A percentile compares a stretch with the other conserved stretches of the same genome.
Conservation (phyloP, 2,888 invertebrate species). For the Congeria kusceri region DNA sequence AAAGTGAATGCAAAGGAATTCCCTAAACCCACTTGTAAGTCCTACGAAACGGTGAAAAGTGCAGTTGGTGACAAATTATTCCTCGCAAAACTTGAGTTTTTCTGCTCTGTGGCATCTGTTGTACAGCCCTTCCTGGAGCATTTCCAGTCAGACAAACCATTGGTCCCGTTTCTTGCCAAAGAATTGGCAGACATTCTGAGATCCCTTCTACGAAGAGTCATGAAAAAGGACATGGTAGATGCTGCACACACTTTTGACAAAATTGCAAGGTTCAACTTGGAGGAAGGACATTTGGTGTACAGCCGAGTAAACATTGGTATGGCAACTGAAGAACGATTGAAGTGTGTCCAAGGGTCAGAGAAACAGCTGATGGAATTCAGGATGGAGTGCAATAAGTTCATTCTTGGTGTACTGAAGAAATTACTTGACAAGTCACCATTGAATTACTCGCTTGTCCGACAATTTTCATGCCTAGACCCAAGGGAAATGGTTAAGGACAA, state of each 20-base stretch:
- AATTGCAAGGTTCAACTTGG: background rate
- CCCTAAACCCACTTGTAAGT: constrained; percentile 16
- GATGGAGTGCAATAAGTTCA: constrained; percentile 20
- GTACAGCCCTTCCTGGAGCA: constrained; percentile 34
- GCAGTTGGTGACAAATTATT: constrained; percentile 25
- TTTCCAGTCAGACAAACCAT: constrained; percentile 40
- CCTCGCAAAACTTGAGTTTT: constrained; percentile 27
- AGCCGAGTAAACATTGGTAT: constrained; percentile 7
- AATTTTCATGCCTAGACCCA: constrained; percentile 29
- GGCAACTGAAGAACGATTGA: constrained; percentile 7
- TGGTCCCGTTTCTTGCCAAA: constrained; percentile 34
- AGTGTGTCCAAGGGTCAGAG: constrained; percentile 10
- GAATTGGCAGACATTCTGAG: constrained; percentile 10
- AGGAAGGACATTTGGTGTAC: background rate
- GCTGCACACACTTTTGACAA: constrained; percentile 15
- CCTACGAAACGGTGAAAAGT: constrained; percentile 10
- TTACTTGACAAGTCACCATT: constrained; percentile 32
- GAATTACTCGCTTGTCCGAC: constrained; percentile 16
- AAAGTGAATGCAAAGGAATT: constrained; percentile 18
- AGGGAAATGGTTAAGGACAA: constrained; percentile 25
- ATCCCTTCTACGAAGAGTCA: constrained; percentile 20
- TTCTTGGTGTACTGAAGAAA: constrained; percentile 17
- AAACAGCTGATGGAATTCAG: constrained; percentile 27
- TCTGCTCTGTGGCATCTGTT: constrained; percentile 16
- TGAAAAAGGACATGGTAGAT: constrained; percentile 22